These are phyloP conservation scores for Orthonevra nobilis DNA, from an alignment of 2,888 invertebrate species.

Conservation along the genomic window DNA sequence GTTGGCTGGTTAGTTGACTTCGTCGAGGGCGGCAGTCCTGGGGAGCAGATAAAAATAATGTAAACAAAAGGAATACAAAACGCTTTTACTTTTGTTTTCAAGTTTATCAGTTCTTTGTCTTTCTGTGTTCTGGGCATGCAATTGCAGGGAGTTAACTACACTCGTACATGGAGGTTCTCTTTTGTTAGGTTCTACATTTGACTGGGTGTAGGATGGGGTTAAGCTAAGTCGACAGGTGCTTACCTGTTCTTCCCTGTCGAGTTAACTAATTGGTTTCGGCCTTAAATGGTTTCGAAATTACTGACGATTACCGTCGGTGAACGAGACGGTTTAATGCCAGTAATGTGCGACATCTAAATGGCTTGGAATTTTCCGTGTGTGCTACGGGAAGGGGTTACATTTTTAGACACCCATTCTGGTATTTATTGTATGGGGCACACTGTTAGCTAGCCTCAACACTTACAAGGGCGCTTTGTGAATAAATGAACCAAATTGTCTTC, in stretches of 20 bases:
- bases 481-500: no score
- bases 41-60: constrained; percentile 1
- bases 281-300: constrained; percentile 55
- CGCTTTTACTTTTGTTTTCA: constrained; percentile 68
- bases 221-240: constrained; percentile 29
- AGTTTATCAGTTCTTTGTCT: constrained; percentile 52
- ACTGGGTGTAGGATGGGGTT: constrained; percentile 25
- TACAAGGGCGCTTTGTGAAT: no score
- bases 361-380: constrained; percentile 11
- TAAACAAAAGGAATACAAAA: constrained; percentile 46
- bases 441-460: no score
- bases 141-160: constrained; percentile 13
- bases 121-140: constrained; percentile 28
- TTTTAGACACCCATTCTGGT: not conserved
- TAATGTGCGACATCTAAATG: constrained; percentile 1
- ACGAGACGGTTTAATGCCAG: constrained; percentile 21
- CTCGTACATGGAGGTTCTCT: constrained; percentile 23
- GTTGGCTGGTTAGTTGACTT: constrained; percentile 63
- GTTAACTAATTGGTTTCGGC: constrained; percentile 61
- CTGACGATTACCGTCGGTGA: constrained; percentile 38
- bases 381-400: not conserved
- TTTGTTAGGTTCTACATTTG: constrained; percentile 47
- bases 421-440: constrained; percentile 38
- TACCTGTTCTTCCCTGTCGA: constrained; percentile 32
- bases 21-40: constrained; percentile 34